Evolutionary conservation across 1,140 invertebrate species (phyloP).

Genomic region (Drosophila mojavensis): DNA sequence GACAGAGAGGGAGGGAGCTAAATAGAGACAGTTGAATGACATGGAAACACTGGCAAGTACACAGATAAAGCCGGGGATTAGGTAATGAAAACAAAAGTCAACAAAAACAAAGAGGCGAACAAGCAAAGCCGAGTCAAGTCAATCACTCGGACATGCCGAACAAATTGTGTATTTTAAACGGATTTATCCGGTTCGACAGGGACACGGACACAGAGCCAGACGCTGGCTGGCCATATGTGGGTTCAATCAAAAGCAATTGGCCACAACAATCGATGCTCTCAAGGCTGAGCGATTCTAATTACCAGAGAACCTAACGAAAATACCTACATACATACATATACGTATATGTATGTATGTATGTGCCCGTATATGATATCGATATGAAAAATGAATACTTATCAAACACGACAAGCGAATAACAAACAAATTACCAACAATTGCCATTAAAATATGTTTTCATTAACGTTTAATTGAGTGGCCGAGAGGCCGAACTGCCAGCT

Average conservation of each 20-base stretch:
- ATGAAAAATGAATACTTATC: conserved; percentile 29
- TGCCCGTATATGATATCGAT: conserved; percentile 12
- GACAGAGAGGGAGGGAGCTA: neutral
- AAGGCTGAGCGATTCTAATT: conserved; percentile 46
- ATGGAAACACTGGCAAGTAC: conserved; percentile 23
- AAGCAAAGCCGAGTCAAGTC: conserved; percentile 29
- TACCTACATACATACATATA: neutral
- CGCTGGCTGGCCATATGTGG: conserved; percentile 14
- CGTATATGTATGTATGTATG: neutral
- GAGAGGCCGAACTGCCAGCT: conserved; percentile 1
- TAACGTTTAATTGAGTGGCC: conserved; percentile 61
- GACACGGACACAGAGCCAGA: conserved; percentile 22
- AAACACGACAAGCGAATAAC: conserved; percentile 38
- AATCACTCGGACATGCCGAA: conserved; percentile 62
- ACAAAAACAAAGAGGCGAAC: conserved; percentile 38
- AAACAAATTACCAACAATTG: conserved; percentile 62
- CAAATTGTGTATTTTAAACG: conserved; percentile 64
- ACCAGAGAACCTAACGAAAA: conserved; percentile 22
- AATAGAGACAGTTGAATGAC: conserved; percentile 20
- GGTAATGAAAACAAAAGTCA: conserved; percentile 42
- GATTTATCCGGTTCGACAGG: conserved; percentile 52
- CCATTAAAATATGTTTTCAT: conserved; percentile 60
- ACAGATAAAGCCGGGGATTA: conserved; percentile 16
- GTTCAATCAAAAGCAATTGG: conserved; percentile 21
- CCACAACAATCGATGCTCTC: conserved; percentile 36